Evolutionary conservation across 1,140 invertebrate genomes (phyloP).

Genomic region (Melanaphis sacchari): DNA sequence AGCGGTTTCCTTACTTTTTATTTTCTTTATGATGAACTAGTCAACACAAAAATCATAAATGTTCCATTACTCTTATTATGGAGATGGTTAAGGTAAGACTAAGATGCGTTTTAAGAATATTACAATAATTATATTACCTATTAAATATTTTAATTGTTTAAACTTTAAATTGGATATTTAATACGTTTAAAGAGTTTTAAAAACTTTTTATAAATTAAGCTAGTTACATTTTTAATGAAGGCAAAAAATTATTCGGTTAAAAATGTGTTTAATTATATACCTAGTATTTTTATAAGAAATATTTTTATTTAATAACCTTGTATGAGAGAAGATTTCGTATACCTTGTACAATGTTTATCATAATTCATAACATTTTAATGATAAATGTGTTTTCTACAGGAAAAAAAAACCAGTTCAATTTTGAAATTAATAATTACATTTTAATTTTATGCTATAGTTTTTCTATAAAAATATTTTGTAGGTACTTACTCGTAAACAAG

Average conservation of each 20-base stretch:
- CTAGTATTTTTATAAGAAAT: neutral
- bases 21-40: slow-evolving; percentile 56
- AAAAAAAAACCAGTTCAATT: no score
- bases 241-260: neutral
- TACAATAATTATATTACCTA: neutral
- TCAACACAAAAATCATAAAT: slow-evolving; percentile 52
- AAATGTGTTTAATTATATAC: neutral
- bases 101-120: neutral
- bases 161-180: neutral
- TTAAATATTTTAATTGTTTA: neutral
- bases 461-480: neutral
- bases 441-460: neutral
- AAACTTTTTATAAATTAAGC: neutral
- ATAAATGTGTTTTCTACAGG: no score
- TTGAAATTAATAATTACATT: neutral
- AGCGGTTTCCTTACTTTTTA: slow-evolving; percentile 60
- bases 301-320: no score
- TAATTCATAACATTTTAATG: no score
- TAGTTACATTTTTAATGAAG: neutral
- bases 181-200: neutral
- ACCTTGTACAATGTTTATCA: no score
- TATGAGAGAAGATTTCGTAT: no score
- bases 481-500: neutral
- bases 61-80: slow-evolving; percentile 43
- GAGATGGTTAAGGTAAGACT: slow-evolving; percentile 50